Percentiles rank a stretch among this genome's conserved stretches.
These are phyloP conservation scores for Parazoanthus darwini DNA, from an alignment of 92 coral and sea anemone genomes.

Conservation along the genomic window DNA sequence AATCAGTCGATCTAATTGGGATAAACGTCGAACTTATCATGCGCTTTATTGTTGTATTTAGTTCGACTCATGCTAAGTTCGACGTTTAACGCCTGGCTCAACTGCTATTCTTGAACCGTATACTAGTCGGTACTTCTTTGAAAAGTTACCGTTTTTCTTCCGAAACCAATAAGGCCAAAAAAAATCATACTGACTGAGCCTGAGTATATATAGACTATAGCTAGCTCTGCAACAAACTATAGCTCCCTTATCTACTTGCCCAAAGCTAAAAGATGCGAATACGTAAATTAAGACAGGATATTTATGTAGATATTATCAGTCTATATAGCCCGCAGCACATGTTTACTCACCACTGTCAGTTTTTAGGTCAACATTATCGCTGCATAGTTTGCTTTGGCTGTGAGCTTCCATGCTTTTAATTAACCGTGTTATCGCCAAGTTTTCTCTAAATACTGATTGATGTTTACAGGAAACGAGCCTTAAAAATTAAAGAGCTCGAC, in stretches of 20 bases:
- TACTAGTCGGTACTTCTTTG: no score
- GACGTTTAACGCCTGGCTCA: no score
- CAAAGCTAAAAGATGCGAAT: no score
- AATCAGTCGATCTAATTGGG: no score
- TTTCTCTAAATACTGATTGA: not conserved
- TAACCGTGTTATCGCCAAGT: not conserved
- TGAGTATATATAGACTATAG: not conserved
- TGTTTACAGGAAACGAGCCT: not conserved
- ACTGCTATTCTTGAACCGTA: no score
- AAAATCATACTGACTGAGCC: no score
- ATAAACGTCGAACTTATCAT: no score
- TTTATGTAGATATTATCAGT: not conserved
- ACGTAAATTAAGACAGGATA: no score
- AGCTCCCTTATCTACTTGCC: not conserved
- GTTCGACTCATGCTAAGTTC: no score
- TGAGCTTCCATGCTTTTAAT: not conserved
- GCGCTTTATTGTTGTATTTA: no score
- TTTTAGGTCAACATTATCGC: not conserved
- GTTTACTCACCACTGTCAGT: not conserved
- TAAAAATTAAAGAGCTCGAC: not conserved
- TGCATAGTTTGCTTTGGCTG: not conserved
- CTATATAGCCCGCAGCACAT: not conserved
- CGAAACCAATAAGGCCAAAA: no score
- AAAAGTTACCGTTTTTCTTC: no score
- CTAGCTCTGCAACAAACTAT: not conserved